Evolutionary conservation across 2,113 vertebrate genomes (phyloP).

Genomic region (Australoheros scitulus): DNA sequence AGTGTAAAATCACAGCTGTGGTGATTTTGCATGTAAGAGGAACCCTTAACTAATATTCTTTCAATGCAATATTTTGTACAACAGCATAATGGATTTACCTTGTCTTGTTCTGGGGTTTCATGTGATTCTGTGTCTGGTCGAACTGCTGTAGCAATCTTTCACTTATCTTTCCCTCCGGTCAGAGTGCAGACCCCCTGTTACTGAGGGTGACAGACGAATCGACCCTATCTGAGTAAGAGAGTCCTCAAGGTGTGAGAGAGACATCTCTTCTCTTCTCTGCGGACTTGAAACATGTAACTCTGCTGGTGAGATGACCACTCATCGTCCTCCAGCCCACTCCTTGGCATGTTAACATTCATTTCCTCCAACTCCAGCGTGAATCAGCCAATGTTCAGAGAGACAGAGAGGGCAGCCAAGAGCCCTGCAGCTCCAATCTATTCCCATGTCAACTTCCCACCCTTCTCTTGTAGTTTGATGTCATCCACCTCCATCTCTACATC

Average conservation of each 20-base stretch:
- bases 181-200: constrained; percentile 19
- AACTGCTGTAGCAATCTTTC: neutral
- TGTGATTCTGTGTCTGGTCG: neutral
- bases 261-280: constrained; percentile 19
- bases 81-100: neutral
- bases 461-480: constrained; percentile 63
- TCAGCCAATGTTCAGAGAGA: constrained; percentile 55
- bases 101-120: constrained; percentile 23
- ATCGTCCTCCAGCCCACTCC: constrained; percentile 32
- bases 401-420: constrained; percentile 70
- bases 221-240: constrained; percentile 24
- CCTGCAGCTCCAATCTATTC: constrained; percentile 69
- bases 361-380: constrained; percentile 51
- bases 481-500: constrained; percentile 54
- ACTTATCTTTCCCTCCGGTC: constrained; percentile 17
- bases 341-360: constrained; percentile 53
- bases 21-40: neutral
- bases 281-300: constrained; percentile 34
- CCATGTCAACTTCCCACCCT: constrained; percentile 54
- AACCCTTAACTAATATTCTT: neutral
- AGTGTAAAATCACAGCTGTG: neutral
- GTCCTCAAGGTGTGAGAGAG: constrained; percentile 47
- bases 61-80: constrained; percentile 4
- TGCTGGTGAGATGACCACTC: constrained; percentile 52
- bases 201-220: constrained; percentile 48